Percentiles rank a stretch among this genome's conserved stretches.
Evolutionary conservation across 2,888 invertebrate genomes (phyloP).

Genomic region (Eupithecia vulgata): DNA sequence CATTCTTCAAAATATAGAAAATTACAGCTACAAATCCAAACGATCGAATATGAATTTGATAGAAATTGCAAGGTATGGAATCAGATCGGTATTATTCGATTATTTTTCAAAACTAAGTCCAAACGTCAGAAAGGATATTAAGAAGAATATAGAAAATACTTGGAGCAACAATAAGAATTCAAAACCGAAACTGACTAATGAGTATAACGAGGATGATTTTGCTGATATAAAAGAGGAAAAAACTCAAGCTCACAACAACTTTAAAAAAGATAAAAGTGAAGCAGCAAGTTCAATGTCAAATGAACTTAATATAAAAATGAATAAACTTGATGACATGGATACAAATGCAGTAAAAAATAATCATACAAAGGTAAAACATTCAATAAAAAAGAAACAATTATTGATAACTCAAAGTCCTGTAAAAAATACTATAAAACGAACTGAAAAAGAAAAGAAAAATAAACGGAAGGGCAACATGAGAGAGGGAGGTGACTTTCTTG

Average conservation of each 20-base stretch:
- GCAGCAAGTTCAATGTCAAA: neutral
- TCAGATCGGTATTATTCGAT: conserved; percentile 57
- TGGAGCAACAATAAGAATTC: conserved; percentile 35
- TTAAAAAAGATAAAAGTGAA: neutral
- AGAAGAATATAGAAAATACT: conserved; percentile 42
- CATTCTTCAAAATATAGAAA: conserved; percentile 50
- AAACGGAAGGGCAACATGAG: too few relatives aligned
- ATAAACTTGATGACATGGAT: neutral
- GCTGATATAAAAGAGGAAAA: neutral
- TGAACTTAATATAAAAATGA: neutral
- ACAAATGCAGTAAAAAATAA: neutral
- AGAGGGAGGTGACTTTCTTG: neutral
- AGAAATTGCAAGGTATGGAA: conserved; percentile 46
- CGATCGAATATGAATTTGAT: conserved; percentile 45
- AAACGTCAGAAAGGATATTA: conserved; percentile 48
- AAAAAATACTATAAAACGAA: neutral
- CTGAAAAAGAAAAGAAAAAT: neutral
- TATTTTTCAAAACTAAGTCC: conserved; percentile 53
- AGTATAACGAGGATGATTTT: neutral
- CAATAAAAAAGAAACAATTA: neutral
- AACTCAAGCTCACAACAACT: neutral
- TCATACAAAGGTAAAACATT: neutral
- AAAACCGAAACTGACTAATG: neutral
- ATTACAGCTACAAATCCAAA: conserved; percentile 47
- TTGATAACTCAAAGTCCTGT: neutral